Conservation (phyloP, 2,888 invertebrate species). For the Drosophila limbata region DNA sequence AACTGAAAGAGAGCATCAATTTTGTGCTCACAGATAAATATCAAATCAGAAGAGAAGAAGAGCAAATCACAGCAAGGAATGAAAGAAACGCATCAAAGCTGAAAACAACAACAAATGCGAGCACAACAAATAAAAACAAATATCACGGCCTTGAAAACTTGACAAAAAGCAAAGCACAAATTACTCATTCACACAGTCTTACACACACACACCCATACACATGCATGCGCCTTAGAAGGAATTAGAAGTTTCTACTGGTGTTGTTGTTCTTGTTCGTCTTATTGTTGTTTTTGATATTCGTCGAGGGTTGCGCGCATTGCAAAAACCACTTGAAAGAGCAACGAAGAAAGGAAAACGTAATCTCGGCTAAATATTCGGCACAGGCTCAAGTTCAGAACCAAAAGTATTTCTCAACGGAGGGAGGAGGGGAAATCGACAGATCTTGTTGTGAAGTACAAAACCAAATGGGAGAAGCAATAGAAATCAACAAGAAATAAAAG, state of each 20-base stretch:
- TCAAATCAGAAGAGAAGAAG: slow-evolving; percentile 34
- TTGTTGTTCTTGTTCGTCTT: slow-evolving; percentile 11
- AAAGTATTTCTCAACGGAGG: background rate
- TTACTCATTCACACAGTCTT: slow-evolving; percentile 9
- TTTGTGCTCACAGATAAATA: slow-evolving; percentile 28
- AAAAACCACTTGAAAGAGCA: slow-evolving; percentile 35
- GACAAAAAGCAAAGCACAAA: slow-evolving; percentile 46
- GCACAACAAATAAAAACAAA: slow-evolving; percentile 57
- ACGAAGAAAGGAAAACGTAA: slow-evolving; percentile 32
- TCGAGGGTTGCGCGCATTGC: slow-evolving; percentile 34
- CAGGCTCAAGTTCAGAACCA: slow-evolving; percentile 31
- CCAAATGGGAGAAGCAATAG: slow-evolving; percentile 36
- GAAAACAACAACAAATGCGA: slow-evolving; percentile 34
- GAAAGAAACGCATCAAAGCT: slow-evolving; percentile 5
- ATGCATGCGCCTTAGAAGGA: slow-evolving; percentile 43
- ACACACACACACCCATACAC: slow-evolving; percentile 23
- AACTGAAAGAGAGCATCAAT: slow-evolving; percentile 18
- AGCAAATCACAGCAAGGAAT: slow-evolving; percentile 18
- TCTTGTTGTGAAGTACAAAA: slow-evolving; percentile 28
- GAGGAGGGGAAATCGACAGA: slow-evolving; percentile 11
- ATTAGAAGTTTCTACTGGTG: slow-evolving; percentile 41
- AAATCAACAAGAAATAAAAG: slow-evolving; percentile 54
- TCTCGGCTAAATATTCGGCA: slow-evolving; percentile 40
- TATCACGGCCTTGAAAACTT: slow-evolving; percentile 70
- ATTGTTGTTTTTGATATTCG: slow-evolving; percentile 15